A percentile compares a stretch with the other conserved stretches of the same genome.
Evolutionary conservation across 1,140 invertebrate genomes (phyloP).

Genomic region (Charaxes varanes): DNA sequence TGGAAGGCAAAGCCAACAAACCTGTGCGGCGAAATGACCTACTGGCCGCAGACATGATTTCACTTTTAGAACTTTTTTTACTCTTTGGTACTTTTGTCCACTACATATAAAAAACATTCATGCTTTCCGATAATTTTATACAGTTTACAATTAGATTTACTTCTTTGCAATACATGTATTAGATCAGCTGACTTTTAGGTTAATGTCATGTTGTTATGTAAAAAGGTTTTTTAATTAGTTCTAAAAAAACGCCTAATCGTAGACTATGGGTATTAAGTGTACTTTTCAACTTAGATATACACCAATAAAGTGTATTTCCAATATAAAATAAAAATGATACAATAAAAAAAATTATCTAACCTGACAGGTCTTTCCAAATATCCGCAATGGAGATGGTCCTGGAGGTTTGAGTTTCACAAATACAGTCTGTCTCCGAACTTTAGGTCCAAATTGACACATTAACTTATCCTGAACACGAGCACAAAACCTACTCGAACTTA

Average conservation of each 20-base stretch:
- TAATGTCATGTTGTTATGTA: constrained; percentile 68
- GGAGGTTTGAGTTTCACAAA: constrained; percentile 77
- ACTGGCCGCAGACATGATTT: constrained; percentile 52
- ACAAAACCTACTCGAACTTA: constrained; percentile 85
- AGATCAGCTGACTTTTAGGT: constrained; percentile 66
- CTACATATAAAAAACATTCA: background rate
- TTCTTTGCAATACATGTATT: too few species aligned
- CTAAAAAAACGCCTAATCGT: constrained; percentile 5
- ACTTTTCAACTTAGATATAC: background rate
- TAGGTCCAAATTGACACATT: constrained; percentile 83
- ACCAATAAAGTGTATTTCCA: too few species aligned
- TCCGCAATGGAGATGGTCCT: constrained; percentile 71
- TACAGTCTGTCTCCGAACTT: constrained; percentile 77
- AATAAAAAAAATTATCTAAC: constrained; percentile 50
- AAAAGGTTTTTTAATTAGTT: constrained; percentile 34
- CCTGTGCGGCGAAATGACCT: constrained; percentile 43
- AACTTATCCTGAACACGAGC: constrained; percentile 83
- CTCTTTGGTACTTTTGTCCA: constrained; percentile 24
- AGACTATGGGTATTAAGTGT: background rate
- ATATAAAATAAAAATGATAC: constrained; percentile 13
- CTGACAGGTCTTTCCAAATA: constrained; percentile 74
- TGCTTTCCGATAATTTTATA: too few species aligned
- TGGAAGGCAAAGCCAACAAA: constrained; percentile 45
- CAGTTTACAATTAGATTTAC: too few species aligned
- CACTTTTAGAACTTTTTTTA: constrained; percentile 56